Evolutionary conservation across 2,113 vertebrate species (phyloP).

Genomic region (Drymodes brunneopygia): DNA sequence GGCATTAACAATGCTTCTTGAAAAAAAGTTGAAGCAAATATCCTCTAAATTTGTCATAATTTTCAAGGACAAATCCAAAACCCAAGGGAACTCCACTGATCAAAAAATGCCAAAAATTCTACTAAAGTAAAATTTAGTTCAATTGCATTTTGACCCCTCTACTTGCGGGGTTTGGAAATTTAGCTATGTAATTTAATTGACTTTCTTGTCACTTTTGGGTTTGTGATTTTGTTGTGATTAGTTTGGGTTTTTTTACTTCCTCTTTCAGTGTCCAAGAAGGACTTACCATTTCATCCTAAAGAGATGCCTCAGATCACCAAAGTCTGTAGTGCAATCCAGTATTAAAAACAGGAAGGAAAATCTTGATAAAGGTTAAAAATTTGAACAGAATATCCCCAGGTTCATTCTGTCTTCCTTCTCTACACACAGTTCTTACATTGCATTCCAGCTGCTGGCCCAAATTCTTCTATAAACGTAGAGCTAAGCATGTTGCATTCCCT

Average conservation of each 20-base stretch:
- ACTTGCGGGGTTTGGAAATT: background rate
- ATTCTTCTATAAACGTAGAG: background rate
- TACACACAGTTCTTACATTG: background rate
- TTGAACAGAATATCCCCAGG: background rate
- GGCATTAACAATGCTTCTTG: background rate
- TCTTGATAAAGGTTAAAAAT: background rate
- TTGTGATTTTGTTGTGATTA: background rate
- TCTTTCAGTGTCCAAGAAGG: background rate
- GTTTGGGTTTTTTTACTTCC: accelerated
- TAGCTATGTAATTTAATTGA: background rate
- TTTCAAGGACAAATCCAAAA: background rate
- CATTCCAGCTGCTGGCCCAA: background rate
- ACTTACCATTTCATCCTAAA: background rate
- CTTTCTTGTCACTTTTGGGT: background rate
- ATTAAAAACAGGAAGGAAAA: background rate
- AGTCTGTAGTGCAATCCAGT: background rate
- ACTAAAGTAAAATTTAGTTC: background rate
- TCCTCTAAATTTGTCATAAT: background rate
- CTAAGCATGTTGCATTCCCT: background rate
- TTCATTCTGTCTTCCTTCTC: background rate
- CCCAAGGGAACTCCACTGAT: background rate
- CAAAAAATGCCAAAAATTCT: background rate
- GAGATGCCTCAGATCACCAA: background rate
- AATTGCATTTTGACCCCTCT: background rate
- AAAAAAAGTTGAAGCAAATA: background rate